Conservation (phyloP, 2,888 invertebrate species). For the Emmelina monodactyla region DNA sequence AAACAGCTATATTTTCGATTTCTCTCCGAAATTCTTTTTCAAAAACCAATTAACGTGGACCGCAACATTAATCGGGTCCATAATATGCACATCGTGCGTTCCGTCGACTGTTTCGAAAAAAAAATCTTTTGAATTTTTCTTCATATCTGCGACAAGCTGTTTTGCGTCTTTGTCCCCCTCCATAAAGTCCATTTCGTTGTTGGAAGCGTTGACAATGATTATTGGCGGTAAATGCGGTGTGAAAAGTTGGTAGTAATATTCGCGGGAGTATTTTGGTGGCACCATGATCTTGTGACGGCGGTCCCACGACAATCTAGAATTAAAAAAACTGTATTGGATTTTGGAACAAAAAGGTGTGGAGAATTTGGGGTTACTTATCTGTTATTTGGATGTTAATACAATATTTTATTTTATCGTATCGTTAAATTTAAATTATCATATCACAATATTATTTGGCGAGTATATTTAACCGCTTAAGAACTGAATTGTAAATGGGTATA, state of each 20-base stretch:
- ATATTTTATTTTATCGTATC: no score
- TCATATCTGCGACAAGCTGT: neutral
- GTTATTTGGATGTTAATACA: no score
- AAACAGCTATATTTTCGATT: no score
- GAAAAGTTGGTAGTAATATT: neutral
- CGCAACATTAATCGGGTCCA: neutral
- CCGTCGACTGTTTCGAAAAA: neutral
- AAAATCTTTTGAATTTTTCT: neutral
- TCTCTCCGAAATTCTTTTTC: neutral
- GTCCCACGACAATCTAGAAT: constrained; percentile 21
- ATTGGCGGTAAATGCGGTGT: neutral
- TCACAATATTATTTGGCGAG: no score
- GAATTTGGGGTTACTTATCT: no score
- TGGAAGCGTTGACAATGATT: neutral
- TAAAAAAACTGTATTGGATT: no score
- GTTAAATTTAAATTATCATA: no score
- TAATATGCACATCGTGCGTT: neutral
- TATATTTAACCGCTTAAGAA: no score
- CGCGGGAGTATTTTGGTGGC: neutral
- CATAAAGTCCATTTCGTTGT: neutral
- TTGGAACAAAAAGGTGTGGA: no score
- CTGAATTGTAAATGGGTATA: no score
- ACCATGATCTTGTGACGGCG: neutral
- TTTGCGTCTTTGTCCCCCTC: neutral
- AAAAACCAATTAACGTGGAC: neutral